Evolutionary conservation across 2,888 invertebrate genomes (phyloP).

Genomic region (Papilio protenor): DNA sequence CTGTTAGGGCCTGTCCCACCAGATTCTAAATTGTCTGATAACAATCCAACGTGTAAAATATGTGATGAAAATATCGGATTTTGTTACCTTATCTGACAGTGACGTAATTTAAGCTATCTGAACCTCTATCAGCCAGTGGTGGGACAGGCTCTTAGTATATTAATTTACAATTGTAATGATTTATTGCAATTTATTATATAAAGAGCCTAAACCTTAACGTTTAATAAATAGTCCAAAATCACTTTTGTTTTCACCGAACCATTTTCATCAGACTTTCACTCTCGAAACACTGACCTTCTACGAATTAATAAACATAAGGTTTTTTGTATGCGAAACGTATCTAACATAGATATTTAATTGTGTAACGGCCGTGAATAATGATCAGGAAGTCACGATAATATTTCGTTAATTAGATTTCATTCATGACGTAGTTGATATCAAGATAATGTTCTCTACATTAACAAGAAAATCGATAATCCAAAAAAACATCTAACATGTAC

Average conservation of each 20-base stretch:
- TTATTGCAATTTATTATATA: no score
- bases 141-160: no score
- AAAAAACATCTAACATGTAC: no score
- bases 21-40: no score
- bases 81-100: no score
- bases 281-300: constrained; percentile 21
- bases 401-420: neutral
- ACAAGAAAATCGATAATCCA: neutral
- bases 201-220: neutral
- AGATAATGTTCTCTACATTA: neutral
- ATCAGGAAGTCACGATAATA: constrained; percentile 26
- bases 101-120: no score
- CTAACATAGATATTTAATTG: constrained; percentile 1
- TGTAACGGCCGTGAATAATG: neutral
- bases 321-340: constrained; percentile 14
- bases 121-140: no score
- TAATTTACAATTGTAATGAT: no score
- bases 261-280: neutral
- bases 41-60: no score
- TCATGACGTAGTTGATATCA: neutral
- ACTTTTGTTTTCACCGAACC: neutral
- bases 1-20: no score
- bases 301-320: constrained; percentile 24
- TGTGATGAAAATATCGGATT: no score
- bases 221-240: neutral